These are phyloP conservation scores for Orcinus orca DNA, from an alignment of 2,113 vertebrate species.

Conservation along the genomic window DNA sequence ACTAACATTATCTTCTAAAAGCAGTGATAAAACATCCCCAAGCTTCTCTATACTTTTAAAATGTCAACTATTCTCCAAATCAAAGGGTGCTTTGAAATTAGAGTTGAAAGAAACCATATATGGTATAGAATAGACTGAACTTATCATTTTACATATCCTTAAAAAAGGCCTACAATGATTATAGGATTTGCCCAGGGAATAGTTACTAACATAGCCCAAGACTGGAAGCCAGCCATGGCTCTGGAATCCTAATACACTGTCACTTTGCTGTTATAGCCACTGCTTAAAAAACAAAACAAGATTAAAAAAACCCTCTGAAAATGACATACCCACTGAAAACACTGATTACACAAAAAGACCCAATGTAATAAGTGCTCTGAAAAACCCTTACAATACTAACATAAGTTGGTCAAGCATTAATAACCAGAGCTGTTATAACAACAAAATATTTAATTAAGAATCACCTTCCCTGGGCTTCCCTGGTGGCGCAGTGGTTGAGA, in stretches of 20 bases:
- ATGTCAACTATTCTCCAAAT: conserved; percentile 21
- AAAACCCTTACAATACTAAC: neutral
- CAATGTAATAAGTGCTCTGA: neutral
- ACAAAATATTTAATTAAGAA: conserved; percentile 30
- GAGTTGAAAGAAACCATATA: neutral
- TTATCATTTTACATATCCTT: neutral
- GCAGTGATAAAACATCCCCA: conserved; percentile 8
- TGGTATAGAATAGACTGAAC: neutral
- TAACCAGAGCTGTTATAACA: neutral
- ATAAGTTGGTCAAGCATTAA: neutral
- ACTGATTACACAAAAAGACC: conserved; percentile 13
- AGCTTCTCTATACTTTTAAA: conserved; percentile 20
- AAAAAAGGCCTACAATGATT: neutral
- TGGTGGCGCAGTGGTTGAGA: no score
- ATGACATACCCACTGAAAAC: neutral
- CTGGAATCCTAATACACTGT: conserved; percentile 1
- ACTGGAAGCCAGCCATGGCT: neutral
- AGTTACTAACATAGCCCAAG: neutral
- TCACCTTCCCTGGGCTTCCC: no score
- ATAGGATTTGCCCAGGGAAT: neutral
- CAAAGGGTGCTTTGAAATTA: neutral
- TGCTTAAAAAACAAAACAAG: neutral
- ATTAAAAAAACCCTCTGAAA: neutral
- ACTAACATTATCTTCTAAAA: neutral
- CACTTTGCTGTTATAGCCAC: neutral